Base-by-base conservation (phyloP, 2,888 invertebrate species). In the Microchrysa polita region DNA sequence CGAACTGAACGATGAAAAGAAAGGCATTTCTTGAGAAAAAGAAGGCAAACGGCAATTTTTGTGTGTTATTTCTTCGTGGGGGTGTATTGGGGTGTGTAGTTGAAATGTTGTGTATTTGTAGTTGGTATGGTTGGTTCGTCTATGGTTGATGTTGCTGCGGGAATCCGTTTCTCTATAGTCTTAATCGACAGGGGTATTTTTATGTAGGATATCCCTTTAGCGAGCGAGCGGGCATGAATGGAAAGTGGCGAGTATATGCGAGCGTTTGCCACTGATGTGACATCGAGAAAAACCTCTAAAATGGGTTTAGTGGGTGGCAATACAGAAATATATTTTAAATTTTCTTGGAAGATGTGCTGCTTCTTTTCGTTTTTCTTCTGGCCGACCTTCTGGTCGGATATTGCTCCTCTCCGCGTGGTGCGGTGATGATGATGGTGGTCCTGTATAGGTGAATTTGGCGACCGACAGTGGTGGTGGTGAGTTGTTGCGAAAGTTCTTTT, bases 231-330 rank as follows among this genome's bases (percentile, higher is more conserved):
- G n/a, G 27, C 27, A 34, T 34, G 18, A 42, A 40, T 42, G 40
- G 40, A 10, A 52, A 40, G 55, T 55, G 1, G 23, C 7, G 7
- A 5, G 53, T 20, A 67, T 67, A 53, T 44, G 44, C 44, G 16
- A n/a, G 16, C 16, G 52, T n/a, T n/a, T n/a, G n/a, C n/a, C n/a
- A n/a, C n/a, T 71, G 42, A 12, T 57, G 57, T 57, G 42, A 20
- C 42, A 59, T 20, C 22, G 63, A 44, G 40, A 10, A 53, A 40
- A 27, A 57, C 48, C 55, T 1, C 55, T 7, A 7, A 55, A 69
- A 69, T 69, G 69, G n/a, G 69, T 34, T 34, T 75, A 72, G 74
- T 75, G 75, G 75, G 75, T 75, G 72, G 72, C 60, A n/a, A n/a
- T 40, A 72, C 61, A 34, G 59, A 57, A 72, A 67, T 72, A 55